Percentiles rank a stretch among this genome's conserved stretches.
Evolutionary conservation across 2,888 invertebrate genomes (phyloP).

Genomic region (Sipunculus nudus): DNA sequence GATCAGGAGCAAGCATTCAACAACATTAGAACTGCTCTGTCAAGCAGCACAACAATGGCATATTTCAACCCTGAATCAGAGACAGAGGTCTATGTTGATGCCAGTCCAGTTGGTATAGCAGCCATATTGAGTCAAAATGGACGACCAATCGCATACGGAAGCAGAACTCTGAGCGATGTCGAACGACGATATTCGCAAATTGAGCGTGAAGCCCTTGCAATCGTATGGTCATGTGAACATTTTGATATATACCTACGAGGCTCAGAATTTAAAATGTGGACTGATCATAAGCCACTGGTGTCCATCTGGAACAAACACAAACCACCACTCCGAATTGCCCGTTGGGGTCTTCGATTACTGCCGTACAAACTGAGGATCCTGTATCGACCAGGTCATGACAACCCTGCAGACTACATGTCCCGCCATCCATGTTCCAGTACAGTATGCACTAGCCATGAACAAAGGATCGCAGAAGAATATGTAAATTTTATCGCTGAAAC

Average conservation of each 20-base stretch:
- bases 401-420: constrained; percentile 43
- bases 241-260: constrained; percentile 5
- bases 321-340: constrained; percentile 40
- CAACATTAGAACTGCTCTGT: constrained; percentile 8
- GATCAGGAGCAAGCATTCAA: constrained; percentile 33
- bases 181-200: constrained; percentile 12
- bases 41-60: constrained; percentile 21
- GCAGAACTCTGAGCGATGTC: neutral
- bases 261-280: neutral
- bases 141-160: neutral
- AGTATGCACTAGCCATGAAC: neutral
- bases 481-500: constrained; percentile 23
- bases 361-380: constrained; percentile 32
- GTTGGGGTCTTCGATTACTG: constrained; percentile 37
- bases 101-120: constrained; percentile 40
- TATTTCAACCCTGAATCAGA: constrained; percentile 31
- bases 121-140: constrained; percentile 39
- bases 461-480: constrained; percentile 27
- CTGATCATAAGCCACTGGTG: constrained; percentile 13
- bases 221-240: constrained; percentile 10
- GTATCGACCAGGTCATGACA: constrained; percentile 33
- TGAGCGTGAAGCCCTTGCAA: constrained; percentile 5
- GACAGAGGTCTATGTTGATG: constrained; percentile 37
- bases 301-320: constrained; percentile 18
- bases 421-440: constrained; percentile 21